Base-by-base conservation (phyloP, 1,140 invertebrate species). In the Tetraneura akinire region DNA sequence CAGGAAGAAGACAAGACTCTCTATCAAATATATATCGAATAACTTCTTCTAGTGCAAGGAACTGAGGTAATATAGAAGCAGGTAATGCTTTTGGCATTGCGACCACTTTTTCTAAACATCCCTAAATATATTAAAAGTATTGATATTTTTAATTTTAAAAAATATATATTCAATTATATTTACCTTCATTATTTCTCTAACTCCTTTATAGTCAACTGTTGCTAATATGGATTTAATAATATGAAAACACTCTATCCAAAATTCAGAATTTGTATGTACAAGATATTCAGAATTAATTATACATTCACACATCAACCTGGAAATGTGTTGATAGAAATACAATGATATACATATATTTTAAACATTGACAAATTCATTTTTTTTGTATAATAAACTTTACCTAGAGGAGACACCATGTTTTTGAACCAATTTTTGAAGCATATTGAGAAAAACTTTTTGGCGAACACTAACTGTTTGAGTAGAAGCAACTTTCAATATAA, bases 171-270 rank as follows among this genome's bases (percentile, higher is more conserved):
- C 11, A 18, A 14, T 71, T 45, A 8, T 73, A 82, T 82, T 83
- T 88, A 92, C 92, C 88, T 95, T 96, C 93, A 96, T 94, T 53
- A 96, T 93, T 88, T 95, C 94, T 83, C 94, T 86, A 1, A 96
- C 94, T 64, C 94, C 96, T 88, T 98, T 98, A 85, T 98, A 98
- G 86, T 97, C 95, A 14, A 98, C 96, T 80, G 93, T 91, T 51
- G 91, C 91, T 84, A 98, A 93, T 80, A 97, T 92, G 84, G 90
- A 91, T 82, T 92, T 89, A 57, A 98, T 92, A 5, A 98, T 87
- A 80, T 90, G 88, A 86, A 98, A 98, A 84, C 91, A 92, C 85
- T 92, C 91, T 16, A 94, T 91, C 96, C 95, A 97, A 87, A 94
- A 95, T 80, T 92, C 90, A 83, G 90, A 88, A 84, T 94, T 91